phyloP scores from a whole-genome alignment of 2,888 invertebrate genomes.

The Tenthredo livida region DNA sequence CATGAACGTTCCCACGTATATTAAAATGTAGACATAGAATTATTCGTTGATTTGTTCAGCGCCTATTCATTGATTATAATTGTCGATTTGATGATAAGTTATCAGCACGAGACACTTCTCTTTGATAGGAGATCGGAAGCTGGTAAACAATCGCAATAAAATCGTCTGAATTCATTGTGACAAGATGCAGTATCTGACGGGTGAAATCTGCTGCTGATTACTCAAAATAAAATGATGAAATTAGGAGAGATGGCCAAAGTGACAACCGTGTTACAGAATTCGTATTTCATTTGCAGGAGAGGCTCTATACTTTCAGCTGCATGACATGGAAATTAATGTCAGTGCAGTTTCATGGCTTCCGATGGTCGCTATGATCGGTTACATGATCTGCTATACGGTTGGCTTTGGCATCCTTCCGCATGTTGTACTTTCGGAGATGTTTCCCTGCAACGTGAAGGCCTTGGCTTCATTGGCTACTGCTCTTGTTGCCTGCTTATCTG shows the following conservation, averaged over 20 bases:
- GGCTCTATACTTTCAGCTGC: conserved; percentile 70
- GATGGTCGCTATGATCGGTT: conserved; percentile 48
- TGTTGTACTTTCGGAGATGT: conserved; percentile 56
- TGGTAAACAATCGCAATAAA: background rate
- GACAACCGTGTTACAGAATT: conserved; percentile 65
- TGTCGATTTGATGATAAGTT: background rate
- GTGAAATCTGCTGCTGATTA: background rate
- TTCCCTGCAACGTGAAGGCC: conserved; percentile 53
- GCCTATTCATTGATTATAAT: background rate
- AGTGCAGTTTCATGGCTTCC: conserved; percentile 64
- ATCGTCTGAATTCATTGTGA: background rate
- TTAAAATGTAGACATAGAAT: background rate
- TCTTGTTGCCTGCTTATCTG: conserved; percentile 64
- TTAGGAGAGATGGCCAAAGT: background rate
- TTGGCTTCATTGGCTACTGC: conserved; percentile 65
- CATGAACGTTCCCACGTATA: background rate
- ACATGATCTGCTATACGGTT: background rate
- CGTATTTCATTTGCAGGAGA: conserved; percentile 64
- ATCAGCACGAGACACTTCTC: background rate
- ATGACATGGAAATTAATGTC: conserved; percentile 63
- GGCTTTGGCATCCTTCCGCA: conserved; percentile 56
- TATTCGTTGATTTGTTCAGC: background rate
- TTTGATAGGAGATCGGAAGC: background rate
- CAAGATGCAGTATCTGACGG: background rate
- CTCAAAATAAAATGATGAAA: background rate